Evolutionary conservation across 2,113 vertebrate species (phyloP).

Genomic region (Sisor rabdophorus): DNA sequence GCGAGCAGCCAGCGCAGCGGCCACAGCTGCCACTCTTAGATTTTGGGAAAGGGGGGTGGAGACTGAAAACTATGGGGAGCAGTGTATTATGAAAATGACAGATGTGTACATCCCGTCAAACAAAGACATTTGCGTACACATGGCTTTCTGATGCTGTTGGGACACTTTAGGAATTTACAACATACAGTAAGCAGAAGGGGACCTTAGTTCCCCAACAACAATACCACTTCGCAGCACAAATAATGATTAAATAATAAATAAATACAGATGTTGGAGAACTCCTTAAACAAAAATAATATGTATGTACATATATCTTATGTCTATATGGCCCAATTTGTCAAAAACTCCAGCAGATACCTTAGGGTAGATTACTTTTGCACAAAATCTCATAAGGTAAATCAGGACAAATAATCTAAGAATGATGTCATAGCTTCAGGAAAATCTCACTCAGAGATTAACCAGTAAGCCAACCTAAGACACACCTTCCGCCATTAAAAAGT

Average conservation of each 20-base stretch:
- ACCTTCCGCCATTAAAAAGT: no score
- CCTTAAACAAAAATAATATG: no score
- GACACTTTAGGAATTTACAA: neutral
- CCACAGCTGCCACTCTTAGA: constrained; percentile 23
- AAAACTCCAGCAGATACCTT: no score
- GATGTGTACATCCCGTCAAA: constrained; percentile 17
- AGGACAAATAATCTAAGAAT: no score
- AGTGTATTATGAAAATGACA: constrained; percentile 18
- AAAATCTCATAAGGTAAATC: no score
- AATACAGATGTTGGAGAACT: constrained; percentile 2
- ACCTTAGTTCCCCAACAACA: constrained; percentile 1
- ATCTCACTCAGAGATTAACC: no score
- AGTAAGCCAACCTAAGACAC: no score
- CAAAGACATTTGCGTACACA: neutral
- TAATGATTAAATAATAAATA: no score
- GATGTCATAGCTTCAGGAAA: no score
- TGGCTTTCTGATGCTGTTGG: neutral
- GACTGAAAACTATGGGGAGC: neutral
- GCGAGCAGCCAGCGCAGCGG: constrained; percentile 59
- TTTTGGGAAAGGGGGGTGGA: neutral
- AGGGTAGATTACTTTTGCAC: no score
- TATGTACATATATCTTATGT: no score
- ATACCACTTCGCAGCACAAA: neutral
- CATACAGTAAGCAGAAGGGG: neutral
- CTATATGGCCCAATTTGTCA: no score